A percentile compares a stretch with the other conserved stretches of the same genome.
These are phyloP conservation scores for Clarias laeviceps DNA, from an alignment of 2,797 vertebrate species.

Conservation along the genomic window DNA sequence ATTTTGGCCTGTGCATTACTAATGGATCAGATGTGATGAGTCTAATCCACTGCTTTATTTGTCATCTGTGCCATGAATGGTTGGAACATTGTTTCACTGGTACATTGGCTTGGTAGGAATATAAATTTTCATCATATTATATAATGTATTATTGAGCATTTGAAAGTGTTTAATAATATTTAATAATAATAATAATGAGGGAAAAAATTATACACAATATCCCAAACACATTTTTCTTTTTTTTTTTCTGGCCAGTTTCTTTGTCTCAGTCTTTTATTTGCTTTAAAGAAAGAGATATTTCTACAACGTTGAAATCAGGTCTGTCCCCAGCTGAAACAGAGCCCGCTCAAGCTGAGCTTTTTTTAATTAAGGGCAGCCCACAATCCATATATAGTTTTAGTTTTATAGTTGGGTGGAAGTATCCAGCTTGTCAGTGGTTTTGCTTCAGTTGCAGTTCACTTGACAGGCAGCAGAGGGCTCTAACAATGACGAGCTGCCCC, in stretches of 20 bases:
- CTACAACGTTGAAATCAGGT: background rate
- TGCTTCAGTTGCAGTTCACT: background rate
- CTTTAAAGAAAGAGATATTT: background rate
- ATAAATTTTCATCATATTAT: background rate
- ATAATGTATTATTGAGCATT: background rate
- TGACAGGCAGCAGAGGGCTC: background rate
- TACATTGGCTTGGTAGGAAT: too few relatives aligned
- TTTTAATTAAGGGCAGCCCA: conserved; percentile 4
- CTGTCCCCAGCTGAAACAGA: background rate
- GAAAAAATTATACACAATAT: background rate
- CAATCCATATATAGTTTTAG: conserved; percentile 9
- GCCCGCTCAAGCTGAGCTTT: background rate
- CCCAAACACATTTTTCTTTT: background rate
- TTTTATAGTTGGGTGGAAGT: background rate
- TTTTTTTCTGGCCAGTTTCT: background rate
- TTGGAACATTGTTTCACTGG: background rate
- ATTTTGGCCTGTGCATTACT: background rate
- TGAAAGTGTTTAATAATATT: too few relatives aligned
- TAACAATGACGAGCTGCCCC: background rate
- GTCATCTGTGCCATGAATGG: background rate
- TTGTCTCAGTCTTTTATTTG: too few relatives aligned
- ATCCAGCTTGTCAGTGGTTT: background rate
- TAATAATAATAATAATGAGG: too few relatives aligned
- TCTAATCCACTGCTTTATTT: background rate
- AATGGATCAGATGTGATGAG: background rate